Base-by-base conservation (phyloP, 2,113 vertebrate genomes). In the Suncus etruscus region DNA sequence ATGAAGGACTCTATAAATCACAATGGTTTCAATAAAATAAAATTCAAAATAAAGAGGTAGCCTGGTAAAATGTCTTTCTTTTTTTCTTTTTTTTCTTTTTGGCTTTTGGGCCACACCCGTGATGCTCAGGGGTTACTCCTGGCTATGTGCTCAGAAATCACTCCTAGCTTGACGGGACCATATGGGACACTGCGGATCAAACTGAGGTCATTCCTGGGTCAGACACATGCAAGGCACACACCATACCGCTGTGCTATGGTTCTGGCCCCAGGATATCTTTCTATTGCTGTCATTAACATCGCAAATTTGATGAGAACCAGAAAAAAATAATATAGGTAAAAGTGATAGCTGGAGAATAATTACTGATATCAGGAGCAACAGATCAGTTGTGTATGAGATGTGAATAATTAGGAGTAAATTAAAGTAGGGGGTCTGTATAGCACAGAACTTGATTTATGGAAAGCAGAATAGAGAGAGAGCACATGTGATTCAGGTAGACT, bases 341-440 rank as follows among this genome's bases (percentile, higher is more conserved):
- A 70, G 0, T 61, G 16, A 18, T 9, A 87, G 32, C 20, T 14
- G 16, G 11, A 6, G 11, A 0, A 6, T 0, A 5, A 0, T 31
- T 7, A n/a, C 39, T 31, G 11, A 50, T 29, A 14, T 25, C 10
- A 75, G 45, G 27, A 45, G 6, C 4, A 58, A 72, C 76, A 3
- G 11, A 22, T 20, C 39, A 69, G 8, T 6, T 18, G 18, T 39
- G 22, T 8, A 2, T 1, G 29, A 14, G 50, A n/a, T 54, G 1
- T 15, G 74, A 68, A 45, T 3, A 54, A 66, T 2, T 24, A 86
- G 20, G 27, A 75, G 12, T 1, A 7, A 39, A 16, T 0, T 27
- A 11, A 63, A 25, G 3, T 3, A 45, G 1, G n/a, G 15, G 25
- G 24, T 29, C 22, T 61, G 16, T 63, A 4, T 24, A 70, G 25